A percentile compares a stretch with the other conserved stretches of the same genome.
These are phyloP conservation scores for Lamproptera curius DNA, from an alignment of 2,888 invertebrate species.

Conservation along the genomic window DNA sequence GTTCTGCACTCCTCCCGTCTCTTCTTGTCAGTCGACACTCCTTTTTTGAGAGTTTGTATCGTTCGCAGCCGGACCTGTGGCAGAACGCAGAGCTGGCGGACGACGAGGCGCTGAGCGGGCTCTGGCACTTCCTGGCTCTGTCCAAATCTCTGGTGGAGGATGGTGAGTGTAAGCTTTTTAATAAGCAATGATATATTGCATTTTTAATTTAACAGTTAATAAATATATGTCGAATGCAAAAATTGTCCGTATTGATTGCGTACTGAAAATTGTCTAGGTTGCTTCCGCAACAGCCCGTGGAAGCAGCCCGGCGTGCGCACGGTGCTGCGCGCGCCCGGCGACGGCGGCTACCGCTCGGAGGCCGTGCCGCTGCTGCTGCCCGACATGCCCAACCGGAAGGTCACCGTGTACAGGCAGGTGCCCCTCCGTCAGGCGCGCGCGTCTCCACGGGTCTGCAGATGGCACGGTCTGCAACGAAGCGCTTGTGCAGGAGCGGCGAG, in stretches of 20 bases:
- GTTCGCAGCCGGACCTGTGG: constrained; percentile 84
- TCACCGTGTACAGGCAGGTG: constrained; percentile 52
- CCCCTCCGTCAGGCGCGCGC: not conserved
- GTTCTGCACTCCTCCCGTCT: no score
- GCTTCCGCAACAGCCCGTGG: constrained; percentile 74
- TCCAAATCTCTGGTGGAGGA: constrained; percentile 84
- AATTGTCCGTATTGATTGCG: not conserved
- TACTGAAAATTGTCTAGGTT: constrained; percentile 48
- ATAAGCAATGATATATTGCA: no score
- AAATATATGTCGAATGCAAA: no score
- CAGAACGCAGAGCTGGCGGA: constrained; percentile 89
- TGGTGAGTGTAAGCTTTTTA: no score
- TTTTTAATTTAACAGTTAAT: no score
- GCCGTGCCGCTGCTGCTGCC: constrained; percentile 79
- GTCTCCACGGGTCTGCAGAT: not conserved
- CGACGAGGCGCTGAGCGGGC: constrained; percentile 84
- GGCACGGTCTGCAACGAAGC: no score
- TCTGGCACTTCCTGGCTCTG: constrained; percentile 91
- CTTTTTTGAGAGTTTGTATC: no score
- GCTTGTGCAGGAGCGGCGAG: constrained; percentile 79
- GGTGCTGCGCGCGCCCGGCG: constrained; percentile 66
- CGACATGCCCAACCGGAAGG: constrained; percentile 78
- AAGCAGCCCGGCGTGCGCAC: constrained; percentile 81
- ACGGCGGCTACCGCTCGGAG: constrained; percentile 79
- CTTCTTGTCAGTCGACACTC: no score